Evolutionary conservation across 53 echinoderm and acorn worm genomes (phyloP).

Genomic region (Pentamera pediparva): DNA sequence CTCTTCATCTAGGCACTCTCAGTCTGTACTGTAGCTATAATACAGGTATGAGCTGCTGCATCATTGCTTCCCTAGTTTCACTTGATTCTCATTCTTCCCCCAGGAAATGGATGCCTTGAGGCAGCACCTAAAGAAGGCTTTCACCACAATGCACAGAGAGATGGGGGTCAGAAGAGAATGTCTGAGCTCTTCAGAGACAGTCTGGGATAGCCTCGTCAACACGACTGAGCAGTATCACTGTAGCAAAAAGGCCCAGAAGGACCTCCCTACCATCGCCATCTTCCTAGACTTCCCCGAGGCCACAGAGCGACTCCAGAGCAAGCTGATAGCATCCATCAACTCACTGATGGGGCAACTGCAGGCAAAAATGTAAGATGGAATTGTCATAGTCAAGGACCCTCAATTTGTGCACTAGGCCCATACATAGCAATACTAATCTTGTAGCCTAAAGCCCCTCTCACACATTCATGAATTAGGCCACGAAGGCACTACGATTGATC

Average conservation of each 20-base stretch:
- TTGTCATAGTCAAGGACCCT: too few species aligned
- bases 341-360: constrained; percentile 40
- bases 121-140: constrained; percentile 6
- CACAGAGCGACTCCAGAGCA: constrained; percentile 40
- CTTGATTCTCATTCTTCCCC: too few species aligned
- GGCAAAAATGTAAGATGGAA: constrained; percentile 56
- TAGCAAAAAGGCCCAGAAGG: constrained; percentile 23
- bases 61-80: not conserved
- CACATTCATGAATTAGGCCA: too few species aligned
- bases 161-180: not conserved
- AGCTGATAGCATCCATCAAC: constrained; percentile 60
- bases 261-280: constrained; percentile 10
- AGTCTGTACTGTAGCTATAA: too few species aligned
- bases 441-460: too few species aligned
- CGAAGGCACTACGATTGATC: too few species aligned
- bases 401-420: too few species aligned
- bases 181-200: constrained; percentile 1
- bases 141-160: not conserved
- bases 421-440: too few species aligned
- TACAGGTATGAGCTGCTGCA: not conserved
- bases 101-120: constrained; percentile 17
- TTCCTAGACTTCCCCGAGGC: constrained; percentile 55
- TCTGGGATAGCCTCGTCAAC: constrained; percentile 55
- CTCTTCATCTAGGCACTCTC: too few species aligned
- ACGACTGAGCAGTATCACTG: constrained; percentile 76